phyloP scores from a whole-genome alignment of 2,113 vertebrate genomes.

The Stomatorhinus ivindoensis region DNA sequence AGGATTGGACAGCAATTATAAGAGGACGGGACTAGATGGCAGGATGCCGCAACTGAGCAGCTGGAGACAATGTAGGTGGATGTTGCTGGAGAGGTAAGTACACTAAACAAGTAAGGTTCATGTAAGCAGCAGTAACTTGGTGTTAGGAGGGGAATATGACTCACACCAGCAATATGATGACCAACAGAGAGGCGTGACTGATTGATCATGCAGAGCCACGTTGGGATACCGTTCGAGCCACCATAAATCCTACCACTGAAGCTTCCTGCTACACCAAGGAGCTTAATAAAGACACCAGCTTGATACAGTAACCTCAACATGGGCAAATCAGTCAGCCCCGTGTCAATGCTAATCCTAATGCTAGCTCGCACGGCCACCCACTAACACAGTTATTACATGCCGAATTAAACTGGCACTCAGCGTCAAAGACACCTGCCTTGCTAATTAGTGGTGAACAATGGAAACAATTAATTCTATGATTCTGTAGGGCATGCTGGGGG shows the following conservation, averaged over 20 bases:
- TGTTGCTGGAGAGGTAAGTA: background rate
- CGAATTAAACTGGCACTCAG: background rate
- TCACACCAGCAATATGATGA: background rate
- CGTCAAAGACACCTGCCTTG: background rate
- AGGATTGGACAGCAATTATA: background rate
- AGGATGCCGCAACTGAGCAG: background rate
- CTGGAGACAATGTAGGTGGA: background rate
- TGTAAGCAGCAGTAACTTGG: background rate
- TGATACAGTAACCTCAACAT: background rate
- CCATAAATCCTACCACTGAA: background rate
- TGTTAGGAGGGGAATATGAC: background rate
- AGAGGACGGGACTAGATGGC: background rate
- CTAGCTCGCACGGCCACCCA: background rate
- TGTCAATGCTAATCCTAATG: background rate
- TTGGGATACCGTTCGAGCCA: no score
- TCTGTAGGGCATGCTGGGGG: background rate
- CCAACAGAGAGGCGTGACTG: background rate
- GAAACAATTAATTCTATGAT: background rate
- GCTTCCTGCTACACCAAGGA: background rate
- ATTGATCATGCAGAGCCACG: background rate
- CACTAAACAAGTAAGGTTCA: background rate
- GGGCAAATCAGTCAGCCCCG: background rate
- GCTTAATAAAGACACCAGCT: background rate
- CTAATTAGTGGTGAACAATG: background rate
- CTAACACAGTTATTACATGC: slow-evolving; percentile 3